Conservation (phyloP, 2,113 vertebrate genomes). For the Capreolus pygargus region DNA sequence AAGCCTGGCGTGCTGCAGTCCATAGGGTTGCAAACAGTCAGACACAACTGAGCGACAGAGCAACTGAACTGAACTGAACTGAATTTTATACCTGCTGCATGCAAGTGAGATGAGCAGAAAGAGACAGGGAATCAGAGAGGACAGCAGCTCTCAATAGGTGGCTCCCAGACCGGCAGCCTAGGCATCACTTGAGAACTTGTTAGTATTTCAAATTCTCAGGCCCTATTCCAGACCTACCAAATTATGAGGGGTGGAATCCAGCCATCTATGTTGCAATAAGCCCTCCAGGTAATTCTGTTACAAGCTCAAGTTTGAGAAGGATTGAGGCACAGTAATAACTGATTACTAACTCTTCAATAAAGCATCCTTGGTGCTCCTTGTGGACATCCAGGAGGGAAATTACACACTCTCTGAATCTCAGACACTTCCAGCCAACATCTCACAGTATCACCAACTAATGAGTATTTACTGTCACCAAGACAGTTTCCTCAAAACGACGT, state of each 20-base stretch:
- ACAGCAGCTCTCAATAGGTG: not conserved
- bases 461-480: not conserved
- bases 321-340: not conserved
- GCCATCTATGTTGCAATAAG: not conserved
- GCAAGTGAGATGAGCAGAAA: not conserved
- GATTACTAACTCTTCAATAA: not conserved
- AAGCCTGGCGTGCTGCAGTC: not conserved
- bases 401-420: not conserved
- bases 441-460: slow-evolving; percentile 23
- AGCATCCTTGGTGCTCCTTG: not conserved
- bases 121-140: not conserved
- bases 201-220: not conserved
- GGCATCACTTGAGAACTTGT: not conserved
- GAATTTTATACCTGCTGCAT: not conserved
- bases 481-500: not conserved
- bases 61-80: not conserved
- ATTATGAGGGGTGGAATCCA: not conserved
- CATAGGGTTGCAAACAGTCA: not conserved
- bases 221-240: not conserved
- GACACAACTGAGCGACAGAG: not conserved
- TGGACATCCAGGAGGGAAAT: slow-evolving; percentile 4
- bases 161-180: not conserved
- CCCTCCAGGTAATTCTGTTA: not conserved
- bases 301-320: not conserved
- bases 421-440: not conserved